These are phyloP conservation scores for Eupeodes corollae DNA, from an alignment of 1,140 invertebrate genomes.

Conservation along the genomic window DNA sequence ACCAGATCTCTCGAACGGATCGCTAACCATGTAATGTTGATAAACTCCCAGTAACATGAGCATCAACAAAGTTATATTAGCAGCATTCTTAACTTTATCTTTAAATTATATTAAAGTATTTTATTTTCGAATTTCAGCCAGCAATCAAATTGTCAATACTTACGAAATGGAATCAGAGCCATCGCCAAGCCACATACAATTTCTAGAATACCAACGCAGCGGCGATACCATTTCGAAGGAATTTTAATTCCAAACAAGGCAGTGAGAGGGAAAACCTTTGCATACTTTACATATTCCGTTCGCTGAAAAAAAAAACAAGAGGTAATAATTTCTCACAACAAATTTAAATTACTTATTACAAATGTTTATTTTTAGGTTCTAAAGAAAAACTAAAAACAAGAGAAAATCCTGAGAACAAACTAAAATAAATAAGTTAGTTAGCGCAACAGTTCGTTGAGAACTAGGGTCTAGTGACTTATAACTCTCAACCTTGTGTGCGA, in stretches of 20 bases:
- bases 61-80: constrained; percentile 70
- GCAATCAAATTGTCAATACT: constrained; percentile 33
- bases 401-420: no score
- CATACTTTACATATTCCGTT: constrained; percentile 92
- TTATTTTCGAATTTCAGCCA: neutral
- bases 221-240: constrained; percentile 85
- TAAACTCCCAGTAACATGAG: constrained; percentile 83
- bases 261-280: constrained; percentile 88
- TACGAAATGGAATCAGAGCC: constrained; percentile 78
- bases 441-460: no score
- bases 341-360: no score
- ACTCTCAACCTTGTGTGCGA: no score
- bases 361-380: no score
- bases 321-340: constrained; percentile 3
- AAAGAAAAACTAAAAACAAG: no score
- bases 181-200: constrained; percentile 81
- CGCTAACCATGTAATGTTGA: constrained; percentile 83
- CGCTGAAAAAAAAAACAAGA: constrained; percentile 66
- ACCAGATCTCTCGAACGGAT: constrained; percentile 85
- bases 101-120: constrained; percentile 25
- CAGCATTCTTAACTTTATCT: constrained; percentile 82
- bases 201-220: constrained; percentile 76
- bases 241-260: constrained; percentile 73
- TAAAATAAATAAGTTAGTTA: no score
- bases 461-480: no score